phyloP scores from a whole-genome alignment of 2,797 vertebrate species.

The Todus mexicanus region DNA sequence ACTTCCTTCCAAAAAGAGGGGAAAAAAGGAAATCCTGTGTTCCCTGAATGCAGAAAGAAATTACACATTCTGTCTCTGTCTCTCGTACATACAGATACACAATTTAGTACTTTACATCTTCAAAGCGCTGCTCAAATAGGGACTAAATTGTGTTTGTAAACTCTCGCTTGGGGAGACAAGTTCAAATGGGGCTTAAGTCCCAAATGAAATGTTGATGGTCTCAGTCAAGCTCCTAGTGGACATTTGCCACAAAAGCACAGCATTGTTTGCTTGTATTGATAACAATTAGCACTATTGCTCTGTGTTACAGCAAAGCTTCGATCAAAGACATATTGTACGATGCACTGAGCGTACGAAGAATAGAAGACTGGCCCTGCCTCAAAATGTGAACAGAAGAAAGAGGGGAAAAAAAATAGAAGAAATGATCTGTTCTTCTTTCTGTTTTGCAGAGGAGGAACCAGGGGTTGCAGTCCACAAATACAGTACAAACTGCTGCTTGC shows the following conservation, averaged over 20 bases:
- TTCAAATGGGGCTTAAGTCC: constrained; percentile 60
- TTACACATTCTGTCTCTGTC: constrained; percentile 54
- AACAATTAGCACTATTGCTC: constrained; percentile 35
- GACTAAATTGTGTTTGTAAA: constrained; percentile 64
- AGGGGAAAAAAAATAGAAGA: neutral
- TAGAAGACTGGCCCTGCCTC: neutral
- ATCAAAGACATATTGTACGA: neutral
- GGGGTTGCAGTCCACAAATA: neutral
- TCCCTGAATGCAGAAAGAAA: constrained; percentile 64
- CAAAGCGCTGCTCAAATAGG: constrained; percentile 31
- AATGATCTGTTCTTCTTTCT: neutral
- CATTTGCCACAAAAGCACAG: constrained; percentile 59
- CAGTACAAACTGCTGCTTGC: neutral
- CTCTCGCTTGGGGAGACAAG: constrained; percentile 59
- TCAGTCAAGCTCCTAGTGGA: constrained; percentile 58
- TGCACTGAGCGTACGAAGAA: neutral
- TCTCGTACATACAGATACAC: constrained; percentile 44
- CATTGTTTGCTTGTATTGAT: constrained; percentile 21
- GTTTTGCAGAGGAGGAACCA: neutral
- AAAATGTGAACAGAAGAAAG: neutral
- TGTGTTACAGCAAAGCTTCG: constrained; percentile 10
- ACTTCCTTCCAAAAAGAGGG: constrained; percentile 64
- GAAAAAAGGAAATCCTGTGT: constrained; percentile 64
- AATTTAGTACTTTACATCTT: constrained; percentile 61
- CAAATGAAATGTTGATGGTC: constrained; percentile 52